These are phyloP conservation scores for Petrolisthes manimaculis DNA, from an alignment of 2,888 invertebrate genomes.

Conservation along the genomic window DNA sequence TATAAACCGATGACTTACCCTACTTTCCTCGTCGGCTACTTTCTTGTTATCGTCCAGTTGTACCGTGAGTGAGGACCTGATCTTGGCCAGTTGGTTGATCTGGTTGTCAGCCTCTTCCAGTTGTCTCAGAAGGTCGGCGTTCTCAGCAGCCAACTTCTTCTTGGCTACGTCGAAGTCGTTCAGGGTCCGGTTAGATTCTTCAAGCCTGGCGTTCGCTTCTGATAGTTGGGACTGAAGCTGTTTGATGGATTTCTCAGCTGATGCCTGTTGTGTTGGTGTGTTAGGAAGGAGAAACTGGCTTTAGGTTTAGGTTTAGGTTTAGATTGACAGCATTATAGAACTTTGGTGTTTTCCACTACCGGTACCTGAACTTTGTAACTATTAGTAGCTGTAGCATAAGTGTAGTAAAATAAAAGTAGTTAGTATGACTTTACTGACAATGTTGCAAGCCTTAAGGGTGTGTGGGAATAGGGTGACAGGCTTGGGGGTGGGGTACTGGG, in stretches of 20 bases:
- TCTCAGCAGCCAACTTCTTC: conserved; percentile 39
- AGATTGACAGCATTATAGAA: too few species aligned
- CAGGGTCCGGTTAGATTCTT: conserved; percentile 72
- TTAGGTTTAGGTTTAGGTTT: too few species aligned
- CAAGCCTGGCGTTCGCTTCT: conserved; percentile 72
- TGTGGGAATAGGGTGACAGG: too few species aligned
- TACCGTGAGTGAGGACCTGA: conserved; percentile 69
- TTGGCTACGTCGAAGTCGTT: conserved; percentile 70
- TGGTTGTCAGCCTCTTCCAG: conserved; percentile 74
- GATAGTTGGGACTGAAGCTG: conserved; percentile 72
- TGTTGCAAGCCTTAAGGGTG: too few species aligned
- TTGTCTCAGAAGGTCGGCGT: conserved; percentile 39
- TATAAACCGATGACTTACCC: not conserved
- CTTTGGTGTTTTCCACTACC: too few species aligned
- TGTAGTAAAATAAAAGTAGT: too few species aligned
- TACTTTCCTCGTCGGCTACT: conserved; percentile 76
- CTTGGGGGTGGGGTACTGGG: too few species aligned
- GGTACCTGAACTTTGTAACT: too few species aligned
- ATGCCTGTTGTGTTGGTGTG: conserved; percentile 70
- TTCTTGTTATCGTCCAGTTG: conserved; percentile 81
- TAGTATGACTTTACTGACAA: too few species aligned
- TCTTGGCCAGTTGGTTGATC: conserved; percentile 69
- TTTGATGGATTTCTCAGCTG: conserved; percentile 68
- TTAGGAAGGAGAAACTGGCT: too few species aligned
- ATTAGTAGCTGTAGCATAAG: too few species aligned